Evolutionary conservation across 2,113 vertebrate species (phyloP).

Genomic region (Xiphias gladius): DNA sequence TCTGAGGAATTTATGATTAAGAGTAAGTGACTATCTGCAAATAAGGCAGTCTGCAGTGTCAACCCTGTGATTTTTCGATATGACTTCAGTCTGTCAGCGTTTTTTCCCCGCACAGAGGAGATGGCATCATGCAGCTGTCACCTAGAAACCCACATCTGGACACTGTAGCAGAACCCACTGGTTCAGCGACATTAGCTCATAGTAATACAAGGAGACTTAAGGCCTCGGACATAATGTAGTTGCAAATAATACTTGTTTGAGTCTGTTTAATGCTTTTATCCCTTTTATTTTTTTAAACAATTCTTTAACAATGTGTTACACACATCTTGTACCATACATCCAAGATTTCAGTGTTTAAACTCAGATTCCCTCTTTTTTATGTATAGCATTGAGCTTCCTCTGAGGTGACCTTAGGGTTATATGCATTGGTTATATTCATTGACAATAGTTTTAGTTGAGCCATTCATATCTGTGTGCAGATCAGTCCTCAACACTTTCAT

Average conservation of each 20-base stretch:
- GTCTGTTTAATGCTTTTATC: too few relatives aligned
- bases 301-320: too few relatives aligned
- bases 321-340: neutral
- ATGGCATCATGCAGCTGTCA: neutral
- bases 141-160: constrained; percentile 28
- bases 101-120: constrained; percentile 37
- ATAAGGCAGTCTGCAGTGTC: constrained; percentile 19
- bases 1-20: constrained; percentile 58
- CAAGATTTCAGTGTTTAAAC: neutral
- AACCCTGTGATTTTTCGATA: neutral
- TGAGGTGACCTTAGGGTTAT: too few relatives aligned
- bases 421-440: neutral
- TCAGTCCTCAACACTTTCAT: neutral
- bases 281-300: too few relatives aligned
- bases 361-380: too few relatives aligned
- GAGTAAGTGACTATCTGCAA: constrained; percentile 55
- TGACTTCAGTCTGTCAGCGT: constrained; percentile 41
- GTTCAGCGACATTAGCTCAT: neutral
- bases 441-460: neutral
- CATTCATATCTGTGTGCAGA: neutral
- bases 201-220: neutral
- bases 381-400: too few relatives aligned
- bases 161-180: neutral
- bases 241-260: neutral
- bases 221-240: neutral